A percentile compares a stretch with the other conserved stretches of the same genome.
Evolutionary conservation across 2,113 vertebrate species (phyloP).

Genomic region (Falco punctatus): DNA sequence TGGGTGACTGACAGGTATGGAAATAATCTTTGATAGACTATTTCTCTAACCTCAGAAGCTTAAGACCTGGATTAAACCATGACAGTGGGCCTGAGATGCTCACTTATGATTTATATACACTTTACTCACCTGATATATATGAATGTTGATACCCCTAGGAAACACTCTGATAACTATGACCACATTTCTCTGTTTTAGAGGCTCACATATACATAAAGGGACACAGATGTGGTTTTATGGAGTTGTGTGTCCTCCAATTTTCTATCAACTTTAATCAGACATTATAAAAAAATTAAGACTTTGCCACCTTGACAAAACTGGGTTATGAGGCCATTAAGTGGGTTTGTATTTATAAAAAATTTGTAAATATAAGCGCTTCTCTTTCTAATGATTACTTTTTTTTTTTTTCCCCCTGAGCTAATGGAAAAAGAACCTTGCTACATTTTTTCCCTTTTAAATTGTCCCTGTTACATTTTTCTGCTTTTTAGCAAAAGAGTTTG

Average conservation of each 20-base stretch:
- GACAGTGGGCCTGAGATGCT: background rate
- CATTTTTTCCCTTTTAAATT: background rate
- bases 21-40: slow-evolving; percentile 20
- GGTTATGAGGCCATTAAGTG: background rate
- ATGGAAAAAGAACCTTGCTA: background rate
- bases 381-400: background rate
- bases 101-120: background rate
- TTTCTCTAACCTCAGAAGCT: background rate
- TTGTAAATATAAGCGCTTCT: background rate
- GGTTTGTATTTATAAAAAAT: background rate
- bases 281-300: background rate
- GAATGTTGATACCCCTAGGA: slow-evolving; percentile 4
- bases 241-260: background rate
- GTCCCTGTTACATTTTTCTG: background rate
- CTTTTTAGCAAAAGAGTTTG: background rate
- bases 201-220: background rate
- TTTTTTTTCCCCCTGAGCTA: background rate
- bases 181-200: background rate
- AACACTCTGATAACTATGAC: background rate
- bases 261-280: background rate
- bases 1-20: background rate
- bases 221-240: background rate
- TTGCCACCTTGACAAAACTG: background rate
- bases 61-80: slow-evolving; percentile 7
- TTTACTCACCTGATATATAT: background rate